Base-by-base conservation (phyloP, 2,797 vertebrate genomes). In the Pagetopsis macropterus region DNA sequence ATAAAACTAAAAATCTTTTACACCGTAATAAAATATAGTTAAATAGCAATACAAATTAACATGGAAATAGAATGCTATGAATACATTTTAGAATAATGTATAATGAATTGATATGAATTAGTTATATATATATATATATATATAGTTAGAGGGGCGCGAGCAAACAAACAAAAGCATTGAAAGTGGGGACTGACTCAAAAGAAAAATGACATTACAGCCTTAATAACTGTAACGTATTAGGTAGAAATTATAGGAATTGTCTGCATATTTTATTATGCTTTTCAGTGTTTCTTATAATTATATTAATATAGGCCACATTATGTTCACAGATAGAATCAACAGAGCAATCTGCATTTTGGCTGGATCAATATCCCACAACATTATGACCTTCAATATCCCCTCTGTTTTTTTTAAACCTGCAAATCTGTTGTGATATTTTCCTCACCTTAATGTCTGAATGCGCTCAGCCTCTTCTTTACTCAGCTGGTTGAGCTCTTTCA, bases 391-490 rank as follows among this genome's bases (percentile, higher is more conserved):
- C 27, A 62, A 15, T 23, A 40, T 64, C 3, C 8, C 48, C 54
- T 44, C 27, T 23, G 21, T 40, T 41, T 3, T 3, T 2, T 46
- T 68, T 17, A 66, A 49, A 3, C 5, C 56, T 43, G 48, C 9
- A 1, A 55, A 61, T 46, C 10, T 55, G 11, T 16, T 12, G 15
- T 57, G 55, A 13, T 9, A 19, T 63, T 33, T 89, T 94, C 88
- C 11, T 1, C 67, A 91, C 90, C 95, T 94, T 78, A 94, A 81
- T 72, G 87, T 93, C 50, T 85, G 90, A 59, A 89, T 79, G 67
- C 56, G 83, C 69, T 92, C 84, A 1, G 79, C 82, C 91, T 96
- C 94, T 82, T 92, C 91, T 68, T 84, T 85, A 84, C 89, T 94
- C 66, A 93, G 80, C 49, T 90, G 90, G 78, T 92, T 86, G 33